Evolutionary conservation across 1,140 invertebrate species (phyloP), one percentile per base, ranked within the genome.

Genomic region (Neelides sp.): DNA sequence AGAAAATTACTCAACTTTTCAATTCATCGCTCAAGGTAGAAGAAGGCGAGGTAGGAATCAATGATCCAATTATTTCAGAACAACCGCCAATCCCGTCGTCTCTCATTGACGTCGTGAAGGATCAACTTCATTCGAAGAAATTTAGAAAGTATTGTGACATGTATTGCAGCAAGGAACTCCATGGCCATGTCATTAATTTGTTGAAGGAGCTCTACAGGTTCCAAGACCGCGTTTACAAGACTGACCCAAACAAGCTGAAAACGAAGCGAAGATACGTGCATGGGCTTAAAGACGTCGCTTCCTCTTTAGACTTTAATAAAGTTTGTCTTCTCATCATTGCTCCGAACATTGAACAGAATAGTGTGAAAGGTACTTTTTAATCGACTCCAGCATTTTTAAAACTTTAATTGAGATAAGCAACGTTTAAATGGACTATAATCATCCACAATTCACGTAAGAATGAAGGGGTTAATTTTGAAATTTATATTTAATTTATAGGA

Each of bases 271-370:
- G 78, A 35, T 65, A 75, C 44, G 73, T 79, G 0, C 61, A 75
- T 44, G 78, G 78, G 1, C 67, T 80, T 32, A 69, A 72, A 22
- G 75, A 80, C 61, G 70, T 75, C 0, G 67, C 69, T 15, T 75
- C 73, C 48, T 70, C 72, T 54, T 57, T 79, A 22, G 66, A 68
- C 34, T 59, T 78, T 23, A 70, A 71, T 28, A 77, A 75, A 61
- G 64, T 79, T 2, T 75, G 73, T 57, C 64, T 75, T 52, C 62
- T 80, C 1, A 66, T 80, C 1, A 65, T 80, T 45, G 78, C 78
- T 3, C 71, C 78, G 2, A 67, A 72, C 41, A 66, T 71, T 43
- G 69, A 72, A 48, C 35, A 19, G 3, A 52, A 37, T 28, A 20
- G 22, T 17, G 47, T 40, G 22, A 34, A 53, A 52, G 55, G 55